Evolutionary conservation across 2,888 invertebrate species (phyloP), one percentile per base, ranked within the genome.

Genomic region (Euproctis similis): DNA sequence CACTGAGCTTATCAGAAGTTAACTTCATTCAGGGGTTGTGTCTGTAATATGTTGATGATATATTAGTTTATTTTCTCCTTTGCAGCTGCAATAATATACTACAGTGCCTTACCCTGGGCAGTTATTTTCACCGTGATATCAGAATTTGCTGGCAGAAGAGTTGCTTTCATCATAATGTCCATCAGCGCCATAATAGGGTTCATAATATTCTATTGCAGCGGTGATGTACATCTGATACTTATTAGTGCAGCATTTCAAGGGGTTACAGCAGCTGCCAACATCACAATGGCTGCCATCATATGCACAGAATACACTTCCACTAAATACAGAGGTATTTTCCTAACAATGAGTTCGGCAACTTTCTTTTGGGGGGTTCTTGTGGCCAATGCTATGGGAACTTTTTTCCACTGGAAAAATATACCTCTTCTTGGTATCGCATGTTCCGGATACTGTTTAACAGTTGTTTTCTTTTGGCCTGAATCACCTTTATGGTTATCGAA

Each of bases 351-450:
- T 41, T 39, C 47, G 8, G 50, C 53, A n/a, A 36, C 46, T 1
- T 30, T 39, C 2, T 43, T 39, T 5, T 43, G 42, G 42, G 42
- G 42, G 8, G 28, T 43, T 2, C 32, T 43, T 27, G 33, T 39
- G 7, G 36, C 64, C 0, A 63, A 65, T 35, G 40, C 42, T 1
- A 39, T 64, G 2, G 62, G 61, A 1, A 58, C 61, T 2, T 65
- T 51, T 26, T 54, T 42, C 7, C 47, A 57, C 28, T 63, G 59
- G 59, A 59, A 37, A 4, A 42, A 45, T 1, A 62, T 62, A 8
- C 48, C 42, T 1, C n/a, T 60, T 9, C 14, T 49, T n/a, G 50
- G 53, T 0, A 33, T 62, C 1, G 0, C 43, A 0, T 39, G 43
- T 8, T 31, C 37, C 12, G 2, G 36, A 3, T 58, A 56, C 13